phyloP scores from a whole-genome alignment of 2,888 invertebrate genomes.

The Limnephilus auricula region DNA sequence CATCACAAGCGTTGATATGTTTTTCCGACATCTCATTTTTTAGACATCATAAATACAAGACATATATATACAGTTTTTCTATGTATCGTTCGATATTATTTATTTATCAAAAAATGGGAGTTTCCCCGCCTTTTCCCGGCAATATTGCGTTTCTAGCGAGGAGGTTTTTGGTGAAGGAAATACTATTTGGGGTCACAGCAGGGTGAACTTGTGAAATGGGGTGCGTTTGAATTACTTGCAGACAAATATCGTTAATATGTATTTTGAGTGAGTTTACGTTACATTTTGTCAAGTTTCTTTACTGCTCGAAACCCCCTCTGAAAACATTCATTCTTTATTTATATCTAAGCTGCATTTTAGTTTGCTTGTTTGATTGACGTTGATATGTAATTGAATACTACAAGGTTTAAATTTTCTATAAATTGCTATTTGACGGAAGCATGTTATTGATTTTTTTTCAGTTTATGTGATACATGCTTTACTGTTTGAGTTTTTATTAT shows the following conservation, averaged over 20 bases:
- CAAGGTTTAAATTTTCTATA: neutral
- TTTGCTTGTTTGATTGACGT: neutral
- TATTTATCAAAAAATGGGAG: conserved; percentile 57
- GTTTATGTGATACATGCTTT: no score
- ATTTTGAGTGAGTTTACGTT: neutral
- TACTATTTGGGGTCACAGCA: conserved; percentile 26
- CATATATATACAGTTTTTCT: conserved; percentile 60
- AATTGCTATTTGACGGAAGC: neutral
- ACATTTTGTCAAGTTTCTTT: neutral
- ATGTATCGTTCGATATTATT: conserved; percentile 55
- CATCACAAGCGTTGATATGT: neutral
- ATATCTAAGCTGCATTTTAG: neutral
- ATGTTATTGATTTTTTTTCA: neutral
- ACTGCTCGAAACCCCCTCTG: neutral
- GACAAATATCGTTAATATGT: conserved; percentile 29
- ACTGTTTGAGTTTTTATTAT: no score
- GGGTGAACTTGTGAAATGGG: conserved; percentile 25
- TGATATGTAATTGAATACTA: neutral
- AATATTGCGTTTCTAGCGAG: conserved; percentile 18
- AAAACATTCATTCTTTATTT: neutral
- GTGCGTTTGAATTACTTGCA: conserved; percentile 28
- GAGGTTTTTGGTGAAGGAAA: neutral
- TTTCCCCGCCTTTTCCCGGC: conserved; percentile 13
- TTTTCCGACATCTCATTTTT: conserved; percentile 50
- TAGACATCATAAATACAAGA: conserved; percentile 53